Evolutionary conservation across 2,113 vertebrate genomes (phyloP).

Genomic region (Naja naja): DNA sequence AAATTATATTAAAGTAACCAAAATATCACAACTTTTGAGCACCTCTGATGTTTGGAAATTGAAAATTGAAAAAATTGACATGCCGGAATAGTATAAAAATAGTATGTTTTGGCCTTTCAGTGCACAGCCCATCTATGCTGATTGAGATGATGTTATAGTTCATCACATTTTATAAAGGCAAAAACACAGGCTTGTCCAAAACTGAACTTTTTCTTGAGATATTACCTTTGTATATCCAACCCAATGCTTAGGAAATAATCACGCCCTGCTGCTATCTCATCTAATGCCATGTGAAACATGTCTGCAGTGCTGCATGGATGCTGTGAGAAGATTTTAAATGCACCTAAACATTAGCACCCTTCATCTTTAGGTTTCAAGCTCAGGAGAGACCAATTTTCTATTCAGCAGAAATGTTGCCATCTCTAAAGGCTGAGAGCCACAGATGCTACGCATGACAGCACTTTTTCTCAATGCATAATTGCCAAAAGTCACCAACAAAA

Average conservation of each 20-base stretch:
- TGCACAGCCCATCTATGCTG: not conserved
- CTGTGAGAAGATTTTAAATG: not conserved
- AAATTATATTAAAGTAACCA: too few relatives aligned
- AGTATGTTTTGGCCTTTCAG: not conserved
- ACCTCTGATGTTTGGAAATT: too few relatives aligned
- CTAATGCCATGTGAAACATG: not conserved
- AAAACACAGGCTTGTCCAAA: not conserved
- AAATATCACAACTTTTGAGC: too few relatives aligned
- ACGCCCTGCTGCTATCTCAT: not conserved
- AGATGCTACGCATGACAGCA: not conserved
- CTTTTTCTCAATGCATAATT: not conserved
- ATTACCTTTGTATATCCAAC: not conserved
- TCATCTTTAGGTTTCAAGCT: not conserved
- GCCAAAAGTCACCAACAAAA: not conserved
- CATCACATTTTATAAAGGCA: not conserved
- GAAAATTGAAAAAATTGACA: too few relatives aligned
- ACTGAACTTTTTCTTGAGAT: not conserved
- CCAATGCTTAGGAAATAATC: not conserved
- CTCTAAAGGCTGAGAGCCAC: not conserved
- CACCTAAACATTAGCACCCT: not conserved
- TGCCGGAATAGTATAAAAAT: not conserved
- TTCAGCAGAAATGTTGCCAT: not conserved
- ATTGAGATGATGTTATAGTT: not conserved
- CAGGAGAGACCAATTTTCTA: not conserved
- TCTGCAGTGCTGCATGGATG: not conserved